phyloP scores from a whole-genome alignment of 1,140 invertebrate genomes.

The Aphaenogaster floridana region DNA sequence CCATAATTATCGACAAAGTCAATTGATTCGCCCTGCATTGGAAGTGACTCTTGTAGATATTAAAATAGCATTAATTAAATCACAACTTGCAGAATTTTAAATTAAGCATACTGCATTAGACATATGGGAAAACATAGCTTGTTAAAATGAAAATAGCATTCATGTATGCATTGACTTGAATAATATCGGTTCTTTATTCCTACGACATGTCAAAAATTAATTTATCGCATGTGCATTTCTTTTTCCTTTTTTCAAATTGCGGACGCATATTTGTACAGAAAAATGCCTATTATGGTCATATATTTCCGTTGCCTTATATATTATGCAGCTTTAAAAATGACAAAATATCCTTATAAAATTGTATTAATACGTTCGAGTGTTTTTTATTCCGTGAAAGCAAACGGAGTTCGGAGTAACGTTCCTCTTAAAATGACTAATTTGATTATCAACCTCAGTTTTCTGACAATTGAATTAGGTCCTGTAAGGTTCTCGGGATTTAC shows the following conservation, averaged over 20 bases:
- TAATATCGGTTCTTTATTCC: not conserved
- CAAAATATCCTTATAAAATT: not conserved
- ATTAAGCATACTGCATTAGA: not conserved
- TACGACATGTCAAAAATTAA: not conserved
- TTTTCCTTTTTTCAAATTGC: not conserved
- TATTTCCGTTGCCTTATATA: not conserved
- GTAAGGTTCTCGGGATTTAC: not conserved
- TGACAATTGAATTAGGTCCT: not conserved
- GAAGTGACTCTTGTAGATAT: not conserved
- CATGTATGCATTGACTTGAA: not conserved
- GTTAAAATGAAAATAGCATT: not conserved
- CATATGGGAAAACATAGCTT: not conserved
- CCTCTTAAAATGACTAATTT: not conserved
- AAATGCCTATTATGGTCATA: not conserved
- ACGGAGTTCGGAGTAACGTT: not conserved
- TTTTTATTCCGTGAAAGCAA: not conserved
- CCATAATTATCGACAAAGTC: slow-evolving; percentile 16
- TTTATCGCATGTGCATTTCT: not conserved
- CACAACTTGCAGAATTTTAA: slow-evolving; percentile 5
- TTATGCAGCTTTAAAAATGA: not conserved
- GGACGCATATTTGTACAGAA: not conserved
- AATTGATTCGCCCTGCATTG: slow-evolving; percentile 29
- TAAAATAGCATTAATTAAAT: slow-evolving; percentile 19
- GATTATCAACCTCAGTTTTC: not conserved
- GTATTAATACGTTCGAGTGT: not conserved